Evolutionary conservation across 2,113 vertebrate species (phyloP), one percentile per base, ranked within the genome.

Genomic region (Ascaphus truei): DNA sequence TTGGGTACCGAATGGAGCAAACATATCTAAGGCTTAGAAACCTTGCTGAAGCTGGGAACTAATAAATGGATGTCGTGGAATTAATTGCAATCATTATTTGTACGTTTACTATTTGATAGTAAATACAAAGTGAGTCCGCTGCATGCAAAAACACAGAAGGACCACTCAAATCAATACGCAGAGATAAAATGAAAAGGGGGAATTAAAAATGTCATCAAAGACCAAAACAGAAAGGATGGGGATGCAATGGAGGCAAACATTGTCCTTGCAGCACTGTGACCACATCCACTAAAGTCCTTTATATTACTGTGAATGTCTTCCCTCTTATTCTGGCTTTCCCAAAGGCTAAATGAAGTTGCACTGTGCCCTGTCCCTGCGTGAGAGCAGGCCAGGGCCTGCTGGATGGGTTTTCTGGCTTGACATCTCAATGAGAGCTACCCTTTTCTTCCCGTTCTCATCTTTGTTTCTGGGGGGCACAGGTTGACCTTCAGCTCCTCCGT

Each of bases 261-360:
- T 34, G 36, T 13, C 16, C 16, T 61, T 41, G 4, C 22, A 29
- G 56, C 45, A 41, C 23, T 71, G 47, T 52, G 55, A 60, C 66
- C 66, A 60, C 41, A 22, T 60, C 56, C 33, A 23, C 67, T 71
- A 71, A 59, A 29, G 31, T 36, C 26, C 47, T 52, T 68, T 71
- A 51, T 71, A 52, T 39, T 61, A 13, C 23, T 30, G 16, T 61
- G 67, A 71, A 71, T 71, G 57, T 71, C 56, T 71, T 52, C 56
- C 39, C 66, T 25, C 50, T 56, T 69, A n/a, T 43, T 50, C 23
- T 37, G 55, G 45, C 45, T 30, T 71, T 71, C 67, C 43, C 57
- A 61, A 71, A 71, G 31, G 41, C 67, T 71, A 71, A 71, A 71
- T 71, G 67, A 71, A 71, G 67, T 71, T 71, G 67, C 67, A 71